These are phyloP conservation scores for Cygnus olor DNA, from an alignment of 2,797 vertebrate species.

Conservation along the genomic window DNA sequence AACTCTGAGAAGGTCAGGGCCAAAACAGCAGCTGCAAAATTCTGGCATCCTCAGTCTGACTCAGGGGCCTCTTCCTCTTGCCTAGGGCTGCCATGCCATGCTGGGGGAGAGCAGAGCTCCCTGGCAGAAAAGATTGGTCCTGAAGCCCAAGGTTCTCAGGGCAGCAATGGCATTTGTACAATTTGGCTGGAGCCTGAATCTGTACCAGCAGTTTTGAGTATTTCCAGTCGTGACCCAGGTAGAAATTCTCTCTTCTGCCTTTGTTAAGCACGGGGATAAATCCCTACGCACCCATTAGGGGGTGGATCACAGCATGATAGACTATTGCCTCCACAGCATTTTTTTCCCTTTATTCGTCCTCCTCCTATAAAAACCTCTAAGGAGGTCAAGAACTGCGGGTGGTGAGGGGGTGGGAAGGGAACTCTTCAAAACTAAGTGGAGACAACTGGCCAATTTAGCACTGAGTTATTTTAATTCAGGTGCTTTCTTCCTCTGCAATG, in stretches of 20 bases:
- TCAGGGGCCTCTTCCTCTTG: not conserved
- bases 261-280: not conserved
- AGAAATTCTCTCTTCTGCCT: not conserved
- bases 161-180: not conserved
- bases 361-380: slow-evolving; percentile 11
- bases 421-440: slow-evolving; percentile 37
- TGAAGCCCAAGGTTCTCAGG: not conserved
- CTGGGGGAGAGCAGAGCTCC: not conserved
- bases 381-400: slow-evolving; percentile 45
- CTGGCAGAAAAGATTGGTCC: not conserved
- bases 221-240: not conserved
- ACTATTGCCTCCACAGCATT: not conserved
- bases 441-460: slow-evolving; percentile 19
- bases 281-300: slow-evolving; percentile 37
- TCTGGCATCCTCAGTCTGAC: not conserved
- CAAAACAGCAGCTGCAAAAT: not conserved
- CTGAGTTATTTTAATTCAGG: slow-evolving; percentile 47
- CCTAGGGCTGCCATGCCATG: not conserved
- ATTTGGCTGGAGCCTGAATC: not conserved
- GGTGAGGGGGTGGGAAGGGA: not conserved
- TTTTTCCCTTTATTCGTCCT: not conserved
- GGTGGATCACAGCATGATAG: not conserved
- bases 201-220: not conserved
- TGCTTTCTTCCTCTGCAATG: slow-evolving; percentile 44
- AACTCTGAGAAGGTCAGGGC: not conserved